phyloP scores from a whole-genome alignment of 2,113 vertebrate genomes.

The Sitta europaea region DNA sequence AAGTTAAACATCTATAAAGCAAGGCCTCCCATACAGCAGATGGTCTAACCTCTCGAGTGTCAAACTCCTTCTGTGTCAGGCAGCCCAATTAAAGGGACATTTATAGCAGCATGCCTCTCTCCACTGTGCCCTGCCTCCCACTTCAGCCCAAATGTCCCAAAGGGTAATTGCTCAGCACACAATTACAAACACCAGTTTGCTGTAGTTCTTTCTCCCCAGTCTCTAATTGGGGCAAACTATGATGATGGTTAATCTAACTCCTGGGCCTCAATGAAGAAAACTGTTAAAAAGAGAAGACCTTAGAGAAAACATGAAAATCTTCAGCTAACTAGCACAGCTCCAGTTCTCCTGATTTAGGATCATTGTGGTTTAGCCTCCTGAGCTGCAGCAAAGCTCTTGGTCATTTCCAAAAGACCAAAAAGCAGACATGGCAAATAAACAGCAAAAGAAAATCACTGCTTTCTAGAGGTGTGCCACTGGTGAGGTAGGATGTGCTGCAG shows the following conservation, averaged over 20 bases:
- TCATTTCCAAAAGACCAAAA: not conserved
- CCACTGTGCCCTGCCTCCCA: conserved; percentile 9
- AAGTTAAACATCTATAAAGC: conserved; percentile 33
- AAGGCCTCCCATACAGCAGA: conserved; percentile 20
- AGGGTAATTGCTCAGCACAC: conserved; percentile 55
- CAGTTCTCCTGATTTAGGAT: not conserved
- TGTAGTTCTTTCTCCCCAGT: not conserved
- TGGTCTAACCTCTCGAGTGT: conserved; percentile 47
- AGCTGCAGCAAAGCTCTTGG: not conserved
- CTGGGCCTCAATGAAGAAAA: not conserved
- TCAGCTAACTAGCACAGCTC: not conserved
- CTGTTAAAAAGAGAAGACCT: not conserved
- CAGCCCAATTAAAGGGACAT: conserved; percentile 52
- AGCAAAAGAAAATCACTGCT: not conserved
- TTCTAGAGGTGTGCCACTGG: not conserved
- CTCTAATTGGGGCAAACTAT: conserved; percentile 33
- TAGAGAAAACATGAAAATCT: not conserved
- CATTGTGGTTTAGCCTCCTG: not conserved
- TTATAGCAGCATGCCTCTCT: conserved; percentile 31
- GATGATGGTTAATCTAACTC: conserved; percentile 13
- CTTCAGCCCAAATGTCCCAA: not conserved
- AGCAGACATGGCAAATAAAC: not conserved
- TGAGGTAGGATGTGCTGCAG: not conserved
- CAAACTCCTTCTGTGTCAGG: conserved; percentile 36
- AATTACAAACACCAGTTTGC: conserved; percentile 46